Percentiles rank a stretch among this genome's conserved stretches.
Conservation (phyloP, 2,113 vertebrate species). For the Cavia aperea region DNA sequence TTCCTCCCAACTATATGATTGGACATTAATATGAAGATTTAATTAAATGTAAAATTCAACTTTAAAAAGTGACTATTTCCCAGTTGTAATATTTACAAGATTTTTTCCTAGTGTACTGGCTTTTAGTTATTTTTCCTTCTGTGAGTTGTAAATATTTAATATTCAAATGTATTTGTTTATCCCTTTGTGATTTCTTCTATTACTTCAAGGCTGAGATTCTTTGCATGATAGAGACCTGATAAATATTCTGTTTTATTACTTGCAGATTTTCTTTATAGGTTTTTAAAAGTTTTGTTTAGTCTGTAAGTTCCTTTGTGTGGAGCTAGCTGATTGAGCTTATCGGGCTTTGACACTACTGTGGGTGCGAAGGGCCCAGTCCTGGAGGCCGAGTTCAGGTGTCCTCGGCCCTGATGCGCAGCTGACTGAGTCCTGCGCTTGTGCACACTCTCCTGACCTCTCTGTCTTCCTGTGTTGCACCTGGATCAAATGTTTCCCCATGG, state of each 20-base stretch:
- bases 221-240: not conserved
- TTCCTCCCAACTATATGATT: constrained; percentile 1
- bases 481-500: not conserved
- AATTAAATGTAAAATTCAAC: constrained; percentile 32
- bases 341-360: not conserved
- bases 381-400: not conserved
- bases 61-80: not conserved
- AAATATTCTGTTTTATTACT: not conserved
- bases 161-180: not conserved
- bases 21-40: not conserved
- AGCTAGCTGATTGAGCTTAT: not conserved
- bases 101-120: not conserved
- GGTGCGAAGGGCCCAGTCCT: not conserved
- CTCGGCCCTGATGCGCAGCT: not conserved
- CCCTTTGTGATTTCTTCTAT: not conserved
- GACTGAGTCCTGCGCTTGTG: not conserved
- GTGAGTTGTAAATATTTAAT: constrained; percentile 40
- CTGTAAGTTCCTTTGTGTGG: not conserved
- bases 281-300: not conserved
- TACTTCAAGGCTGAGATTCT: not conserved
- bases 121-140: not conserved
- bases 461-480: not conserved
- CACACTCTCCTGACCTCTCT: not conserved
- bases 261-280: not conserved
- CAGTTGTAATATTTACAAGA: not conserved